Conservation (phyloP, 2,888 invertebrate genomes). For the Nomada ruficornis region DNA sequence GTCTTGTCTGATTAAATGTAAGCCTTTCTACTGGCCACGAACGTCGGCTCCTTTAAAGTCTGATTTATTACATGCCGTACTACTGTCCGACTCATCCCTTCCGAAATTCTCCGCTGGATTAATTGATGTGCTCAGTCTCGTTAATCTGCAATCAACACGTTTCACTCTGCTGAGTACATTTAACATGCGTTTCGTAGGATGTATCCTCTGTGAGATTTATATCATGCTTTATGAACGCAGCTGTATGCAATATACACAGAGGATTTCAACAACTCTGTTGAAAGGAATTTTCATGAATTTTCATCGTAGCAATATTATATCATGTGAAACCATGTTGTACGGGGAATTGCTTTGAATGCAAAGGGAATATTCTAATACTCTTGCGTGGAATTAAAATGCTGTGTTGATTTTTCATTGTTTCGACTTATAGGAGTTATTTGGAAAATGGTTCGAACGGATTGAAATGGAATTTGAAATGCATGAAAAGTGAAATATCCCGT, state of each 20-base stretch:
- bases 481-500: too few species aligned
- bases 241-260: not conserved
- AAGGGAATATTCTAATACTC: not conserved
- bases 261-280: not conserved
- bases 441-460: too few species aligned
- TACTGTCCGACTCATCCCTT: not conserved
- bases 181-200: not conserved
- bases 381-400: not conserved
- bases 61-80: conserved; percentile 46
- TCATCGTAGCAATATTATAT: not conserved
- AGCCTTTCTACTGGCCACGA: conserved; percentile 38
- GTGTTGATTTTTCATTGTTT: not conserved
- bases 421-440: too few species aligned
- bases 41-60: conserved; percentile 27
- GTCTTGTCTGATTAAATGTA: conserved; percentile 39
- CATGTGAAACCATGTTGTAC: not conserved
- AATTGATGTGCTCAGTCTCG: conserved; percentile 14
- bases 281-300: not conserved
- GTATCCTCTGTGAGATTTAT: not conserved
- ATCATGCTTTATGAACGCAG: not conserved
- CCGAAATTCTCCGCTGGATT: conserved; percentile 32
- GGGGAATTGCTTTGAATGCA: not conserved
- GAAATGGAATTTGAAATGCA: too few species aligned
- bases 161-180: not conserved
- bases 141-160: conserved; percentile 23